Evolutionary conservation across 2,797 vertebrate species (phyloP), one percentile per base, ranked within the genome.

Genomic region (Trematomus bernacchii): DNA sequence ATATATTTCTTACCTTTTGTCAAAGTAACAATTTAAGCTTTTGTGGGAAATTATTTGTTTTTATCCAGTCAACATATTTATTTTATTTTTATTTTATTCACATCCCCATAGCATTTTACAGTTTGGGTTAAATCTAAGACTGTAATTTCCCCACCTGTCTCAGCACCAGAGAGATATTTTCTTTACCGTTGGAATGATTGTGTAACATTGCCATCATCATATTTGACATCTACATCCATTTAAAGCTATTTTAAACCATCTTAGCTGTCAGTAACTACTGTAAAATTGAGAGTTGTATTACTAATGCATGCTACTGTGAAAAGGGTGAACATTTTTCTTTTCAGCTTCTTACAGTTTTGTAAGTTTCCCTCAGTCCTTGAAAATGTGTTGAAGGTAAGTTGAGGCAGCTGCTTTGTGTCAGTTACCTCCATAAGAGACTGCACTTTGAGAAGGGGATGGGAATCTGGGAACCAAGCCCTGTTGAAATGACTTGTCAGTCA

Each of bases 401-500:
- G 52, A 84, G 73, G 62, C 73, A 70, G 78, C 79, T 77, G 65
- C 70, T 87, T 81, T 67, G 44, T 77, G 77, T 79, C 78, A 53
- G 68, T 74, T 81, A n/a, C 71, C 60, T 78, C 80, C 71, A 73
- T 76, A 79, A 85, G 81, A 81, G 76, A 73, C 80, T n/a, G 23
- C 52, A 43, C 71, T 62, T 47, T 66, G 75, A 71, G 84, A 66
- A 73, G 8, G 44, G 66, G 66, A 84, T 77, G 85, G 76, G 68
- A 87, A 83, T 86, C 72, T 88, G 86, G 86, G 82, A 89, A 83
- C 85, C 69, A 75, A 84, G 83, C 83, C 72, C 69, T 81, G 65
- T 86, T 90, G 92, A 90, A 90, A 91, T 85, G 86, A 86, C 87
- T 88, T 92, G 90, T 93, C 91, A 93, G 87, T 93, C 93, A 91